A percentile compares a stretch with the other conserved stretches of the same genome.
These are phyloP conservation scores for Brevimyrus niger DNA, from an alignment of 2,113 vertebrate species.

Conservation along the genomic window DNA sequence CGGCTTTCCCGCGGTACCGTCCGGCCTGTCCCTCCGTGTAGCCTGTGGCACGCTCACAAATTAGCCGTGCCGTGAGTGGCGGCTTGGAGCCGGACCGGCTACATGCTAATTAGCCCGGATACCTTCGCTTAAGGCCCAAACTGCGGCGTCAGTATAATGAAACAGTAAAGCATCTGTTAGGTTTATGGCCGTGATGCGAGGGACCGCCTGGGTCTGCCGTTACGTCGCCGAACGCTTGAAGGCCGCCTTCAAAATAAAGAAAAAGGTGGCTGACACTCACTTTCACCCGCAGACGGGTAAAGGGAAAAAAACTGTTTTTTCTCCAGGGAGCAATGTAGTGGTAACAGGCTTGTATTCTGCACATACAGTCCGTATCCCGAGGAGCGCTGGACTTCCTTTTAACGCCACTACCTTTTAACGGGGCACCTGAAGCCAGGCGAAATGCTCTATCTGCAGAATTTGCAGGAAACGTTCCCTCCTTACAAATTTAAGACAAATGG, in stretches of 20 bases:
- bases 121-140: not conserved
- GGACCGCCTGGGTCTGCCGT: not conserved
- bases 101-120: slow-evolving; percentile 2
- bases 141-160: not conserved
- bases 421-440: not conserved
- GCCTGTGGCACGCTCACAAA: not conserved
- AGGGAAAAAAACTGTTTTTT: not conserved
- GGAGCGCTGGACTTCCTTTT: not conserved
- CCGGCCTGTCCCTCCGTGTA: too few relatives aligned
- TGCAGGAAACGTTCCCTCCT: not conserved
- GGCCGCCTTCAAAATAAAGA: not conserved
- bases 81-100: not conserved
- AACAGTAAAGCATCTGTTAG: not conserved
- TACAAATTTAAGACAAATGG: slow-evolving; percentile 2
- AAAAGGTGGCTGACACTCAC: not conserved
- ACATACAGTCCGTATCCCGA: not conserved
- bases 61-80: not conserved
- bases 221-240: not conserved
- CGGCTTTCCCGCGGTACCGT: not conserved
- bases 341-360: not conserved
- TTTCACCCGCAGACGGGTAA: not conserved
- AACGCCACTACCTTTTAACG: not conserved
- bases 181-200: not conserved
- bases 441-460: not conserved
- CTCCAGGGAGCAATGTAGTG: not conserved